phyloP scores from a whole-genome alignment of 2,113 vertebrate genomes.

The Pollimyrus isidori region DNA sequence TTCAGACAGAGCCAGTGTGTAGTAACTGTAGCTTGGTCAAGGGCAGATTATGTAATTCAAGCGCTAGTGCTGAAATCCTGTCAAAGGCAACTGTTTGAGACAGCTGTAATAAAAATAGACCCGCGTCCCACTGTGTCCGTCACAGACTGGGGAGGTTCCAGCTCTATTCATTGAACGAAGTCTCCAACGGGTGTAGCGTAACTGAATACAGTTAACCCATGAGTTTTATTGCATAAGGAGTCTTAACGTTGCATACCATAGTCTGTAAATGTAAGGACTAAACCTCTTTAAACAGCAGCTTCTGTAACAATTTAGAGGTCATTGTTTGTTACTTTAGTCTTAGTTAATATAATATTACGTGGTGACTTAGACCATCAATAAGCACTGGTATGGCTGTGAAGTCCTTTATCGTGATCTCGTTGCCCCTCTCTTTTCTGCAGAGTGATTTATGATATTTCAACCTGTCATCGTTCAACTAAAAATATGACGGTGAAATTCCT shows the following conservation, averaged over 20 bases:
- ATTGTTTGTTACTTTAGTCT: not conserved
- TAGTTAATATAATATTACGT: not conserved
- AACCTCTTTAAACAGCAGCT: not conserved
- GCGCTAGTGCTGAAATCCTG: not conserved
- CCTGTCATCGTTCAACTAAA: not conserved
- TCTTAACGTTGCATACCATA: not conserved
- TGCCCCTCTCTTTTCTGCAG: not conserved
- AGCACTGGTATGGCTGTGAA: not conserved
- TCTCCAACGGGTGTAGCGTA: not conserved
- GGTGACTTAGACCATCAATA: not conserved
- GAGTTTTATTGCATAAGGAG: not conserved
- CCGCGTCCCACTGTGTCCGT: not conserved
- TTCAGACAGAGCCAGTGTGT: not conserved
- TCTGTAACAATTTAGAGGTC: not conserved
- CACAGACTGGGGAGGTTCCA: not conserved
- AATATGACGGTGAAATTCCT: not conserved
- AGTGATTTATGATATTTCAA: not conserved
- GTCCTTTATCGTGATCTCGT: not conserved
- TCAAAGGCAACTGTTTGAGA: not conserved
- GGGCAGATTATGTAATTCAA: constrained; percentile 4
- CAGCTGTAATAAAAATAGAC: constrained; percentile 14
- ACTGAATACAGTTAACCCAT: not conserved
- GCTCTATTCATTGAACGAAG: not conserved
- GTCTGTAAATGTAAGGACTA: not conserved
- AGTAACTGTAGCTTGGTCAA: not conserved